Percentiles rank a stretch among this genome's conserved stretches.
Evolutionary conservation across 2,113 vertebrate genomes (phyloP).

Genomic region (Origma solitaria): DNA sequence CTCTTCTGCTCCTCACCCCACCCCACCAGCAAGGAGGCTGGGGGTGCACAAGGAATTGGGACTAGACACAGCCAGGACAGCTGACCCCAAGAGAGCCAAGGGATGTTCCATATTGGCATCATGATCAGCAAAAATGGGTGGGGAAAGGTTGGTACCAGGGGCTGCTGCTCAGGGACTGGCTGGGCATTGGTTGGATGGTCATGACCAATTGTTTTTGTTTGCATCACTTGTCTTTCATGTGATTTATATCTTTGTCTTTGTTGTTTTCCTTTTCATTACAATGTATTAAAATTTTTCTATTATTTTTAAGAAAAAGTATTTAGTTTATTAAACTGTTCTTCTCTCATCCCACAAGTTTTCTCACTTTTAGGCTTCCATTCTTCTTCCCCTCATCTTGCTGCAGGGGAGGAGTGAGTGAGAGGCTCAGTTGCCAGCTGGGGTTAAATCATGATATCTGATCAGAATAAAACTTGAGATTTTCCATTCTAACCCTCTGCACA

Average conservation of each 20-base stretch:
- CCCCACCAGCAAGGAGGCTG: rapidly evolving
- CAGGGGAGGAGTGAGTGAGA: background rate
- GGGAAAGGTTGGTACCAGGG: background rate
- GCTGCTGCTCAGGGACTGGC: background rate
- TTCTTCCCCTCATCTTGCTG: background rate
- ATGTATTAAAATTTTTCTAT: background rate
- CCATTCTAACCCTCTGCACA: background rate
- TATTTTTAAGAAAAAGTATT: background rate
- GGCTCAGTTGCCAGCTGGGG: background rate
- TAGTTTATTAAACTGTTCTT: background rate
- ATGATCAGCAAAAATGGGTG: background rate
- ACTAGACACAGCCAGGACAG: background rate
- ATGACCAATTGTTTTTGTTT: background rate
- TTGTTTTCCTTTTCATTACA: background rate
- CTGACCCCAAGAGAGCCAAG: background rate
- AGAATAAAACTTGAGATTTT: background rate
- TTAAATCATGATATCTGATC: background rate
- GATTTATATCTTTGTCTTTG: background rate
- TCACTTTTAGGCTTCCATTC: background rate
- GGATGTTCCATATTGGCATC: background rate
- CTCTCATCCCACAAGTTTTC: background rate
- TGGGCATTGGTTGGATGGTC: background rate
- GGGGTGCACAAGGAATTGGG: rapidly evolving
- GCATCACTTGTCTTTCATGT: rapidly evolving
- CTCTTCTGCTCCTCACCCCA: background rate